phyloP scores from a whole-genome alignment of 2,888 invertebrate genomes.

The Entomobrya multifasciata region DNA sequence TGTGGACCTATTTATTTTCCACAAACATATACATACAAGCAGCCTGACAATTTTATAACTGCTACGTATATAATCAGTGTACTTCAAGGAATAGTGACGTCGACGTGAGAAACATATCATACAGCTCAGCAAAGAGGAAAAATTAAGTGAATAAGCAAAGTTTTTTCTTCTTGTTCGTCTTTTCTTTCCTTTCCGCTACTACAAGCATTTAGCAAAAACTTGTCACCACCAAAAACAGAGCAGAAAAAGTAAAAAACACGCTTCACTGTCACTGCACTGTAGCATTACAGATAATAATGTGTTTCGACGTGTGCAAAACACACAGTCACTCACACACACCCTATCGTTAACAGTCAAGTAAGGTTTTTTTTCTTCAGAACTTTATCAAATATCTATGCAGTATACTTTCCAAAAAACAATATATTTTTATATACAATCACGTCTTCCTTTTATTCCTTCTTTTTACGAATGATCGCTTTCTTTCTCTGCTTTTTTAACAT shows the following conservation, averaged over 20 bases:
- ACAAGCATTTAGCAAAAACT: slow-evolving; percentile 22
- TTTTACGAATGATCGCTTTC: slow-evolving; percentile 28
- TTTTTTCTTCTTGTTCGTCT: background rate
- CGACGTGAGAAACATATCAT: background rate
- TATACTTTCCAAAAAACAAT: background rate
- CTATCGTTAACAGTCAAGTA: background rate
- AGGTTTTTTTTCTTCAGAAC: too few relatives aligned
- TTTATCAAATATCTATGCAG: background rate
- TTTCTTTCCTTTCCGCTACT: slow-evolving; percentile 2
- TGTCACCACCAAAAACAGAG: slow-evolving; percentile 35
- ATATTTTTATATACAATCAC: slow-evolving; percentile 17
- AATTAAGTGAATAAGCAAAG: background rate
- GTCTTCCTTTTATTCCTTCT: slow-evolving; percentile 4
- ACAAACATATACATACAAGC: background rate
- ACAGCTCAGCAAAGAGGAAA: background rate
- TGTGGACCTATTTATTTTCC: slow-evolving; percentile 19
- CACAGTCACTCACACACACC: background rate
- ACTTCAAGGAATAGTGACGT: too few relatives aligned
- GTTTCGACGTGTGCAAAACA: background rate
- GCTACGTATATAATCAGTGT: slow-evolving; percentile 1
- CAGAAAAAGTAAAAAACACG: slow-evolving; percentile 3
- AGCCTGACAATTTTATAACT: background rate
- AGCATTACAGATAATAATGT: background rate
- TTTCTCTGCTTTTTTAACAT: background rate
- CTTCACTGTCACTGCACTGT: background rate